Percentiles rank a stretch among this genome's conserved stretches.
Evolutionary conservation across 2,113 vertebrate species (phyloP).

Genomic region (Triplophysa rosa): DNA sequence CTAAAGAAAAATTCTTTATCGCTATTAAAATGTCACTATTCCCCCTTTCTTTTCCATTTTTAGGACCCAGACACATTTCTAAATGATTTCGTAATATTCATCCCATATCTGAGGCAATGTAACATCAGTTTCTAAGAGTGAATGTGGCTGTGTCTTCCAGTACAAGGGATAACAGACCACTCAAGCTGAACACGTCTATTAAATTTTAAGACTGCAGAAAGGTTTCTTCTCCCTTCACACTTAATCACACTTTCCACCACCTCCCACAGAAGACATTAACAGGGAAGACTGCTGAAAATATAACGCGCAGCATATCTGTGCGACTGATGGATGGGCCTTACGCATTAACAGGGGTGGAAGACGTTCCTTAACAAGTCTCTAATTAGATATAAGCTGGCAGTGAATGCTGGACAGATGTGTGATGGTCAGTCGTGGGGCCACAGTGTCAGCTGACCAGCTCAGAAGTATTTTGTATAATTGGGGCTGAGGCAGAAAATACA

Average conservation of each 20-base stretch:
- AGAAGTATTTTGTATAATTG: constrained; percentile 27
- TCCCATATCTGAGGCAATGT: neutral
- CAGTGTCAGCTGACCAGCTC: constrained; percentile 6
- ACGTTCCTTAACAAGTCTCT: constrained; percentile 18
- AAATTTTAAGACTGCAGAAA: constrained; percentile 12
- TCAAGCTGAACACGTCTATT: constrained; percentile 6
- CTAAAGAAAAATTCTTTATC: too few relatives aligned
- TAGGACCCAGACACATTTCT: neutral
- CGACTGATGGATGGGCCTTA: neutral
- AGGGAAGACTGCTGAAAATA: constrained; percentile 20
- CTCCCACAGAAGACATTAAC: constrained; percentile 30
- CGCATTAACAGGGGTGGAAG: neutral
- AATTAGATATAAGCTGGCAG: constrained; percentile 34
- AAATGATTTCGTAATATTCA: neutral
- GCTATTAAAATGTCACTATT: too few relatives aligned
- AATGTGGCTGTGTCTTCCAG: neutral
- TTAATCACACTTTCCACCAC: constrained; percentile 16
- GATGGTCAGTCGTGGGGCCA: constrained; percentile 13
- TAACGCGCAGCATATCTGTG: neutral
- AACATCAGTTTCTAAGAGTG: neutral
- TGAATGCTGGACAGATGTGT: constrained; percentile 22
- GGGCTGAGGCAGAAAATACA: constrained; percentile 3
- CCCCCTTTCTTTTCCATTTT: too few relatives aligned
- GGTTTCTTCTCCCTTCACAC: constrained; percentile 5
- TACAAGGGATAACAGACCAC: constrained; percentile 1